Evolutionary conservation across 2,888 invertebrate genomes (phyloP), one percentile per base, ranked within the genome.

Genomic region (Mallateleia sp.): DNA sequence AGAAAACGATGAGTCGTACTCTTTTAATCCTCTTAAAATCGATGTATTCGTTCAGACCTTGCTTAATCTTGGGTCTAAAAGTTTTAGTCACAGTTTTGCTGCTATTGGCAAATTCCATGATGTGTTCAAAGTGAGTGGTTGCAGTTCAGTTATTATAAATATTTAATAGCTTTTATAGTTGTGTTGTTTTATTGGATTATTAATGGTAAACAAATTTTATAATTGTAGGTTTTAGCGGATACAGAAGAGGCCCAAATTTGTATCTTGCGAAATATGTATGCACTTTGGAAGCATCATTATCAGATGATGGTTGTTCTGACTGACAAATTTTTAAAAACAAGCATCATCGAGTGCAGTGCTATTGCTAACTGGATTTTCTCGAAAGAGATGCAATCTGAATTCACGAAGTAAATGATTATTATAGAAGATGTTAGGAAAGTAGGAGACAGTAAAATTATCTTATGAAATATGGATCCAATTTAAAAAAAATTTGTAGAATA

Each of bases 291-390:
- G 93, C 97, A 97, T 89, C 99, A 99, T 95, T 98, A 98, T 90
- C 99, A 99, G 96, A 99, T 99, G 98, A 97, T 99, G 96, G 97
- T 98, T 87, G 98, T 99, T 9, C 96, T 99, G 5, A 98, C 99
- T 4, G 99, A 99, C 95, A 99, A 99, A 95, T 97, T 99, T 96
- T 96, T 99, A 50, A 99, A 99, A 96, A 99, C 99, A 25, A 99
- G 99, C 95, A 98, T 99, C 72, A 98, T 99, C 69, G 99, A 99
- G 94, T 99, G 99, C 94, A 98, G 98, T 75, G 98, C 99, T 0
- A 99, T 99, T 15, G 99, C 99, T 60, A 99, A 98, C 90, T 99
- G 99, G 99, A 97, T 99, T 88, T 99, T 99, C 96, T 98, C 99
- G 6, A 98, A 98, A 95, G 98, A 98, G 94, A 99, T 99, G 99